Percentiles rank a stretch among this genome's conserved stretches.
These are phyloP conservation scores for Frieseomelitta varia DNA, from an alignment of 1,140 invertebrate species.

Conservation along the genomic window DNA sequence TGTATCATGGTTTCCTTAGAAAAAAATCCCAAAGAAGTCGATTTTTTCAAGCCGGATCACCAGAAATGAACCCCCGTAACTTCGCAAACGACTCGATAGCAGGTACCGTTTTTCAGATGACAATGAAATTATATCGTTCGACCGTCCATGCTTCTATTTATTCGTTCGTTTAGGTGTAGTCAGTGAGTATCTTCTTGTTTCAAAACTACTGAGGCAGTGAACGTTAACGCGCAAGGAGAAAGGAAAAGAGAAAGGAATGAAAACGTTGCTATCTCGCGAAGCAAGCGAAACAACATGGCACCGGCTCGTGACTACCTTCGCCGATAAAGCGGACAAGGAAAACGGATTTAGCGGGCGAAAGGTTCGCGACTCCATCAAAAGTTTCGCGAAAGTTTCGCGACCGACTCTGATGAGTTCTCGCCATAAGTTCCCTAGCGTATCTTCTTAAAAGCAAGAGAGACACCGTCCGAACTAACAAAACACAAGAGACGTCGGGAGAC, in stretches of 20 bases:
- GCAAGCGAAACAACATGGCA: not conserved
- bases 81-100: too few species aligned
- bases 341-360: constrained; percentile 43
- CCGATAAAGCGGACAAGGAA: constrained; percentile 18
- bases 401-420: constrained; percentile 50
- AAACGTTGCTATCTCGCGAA: not conserved
- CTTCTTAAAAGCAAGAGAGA: constrained; percentile 33
- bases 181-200: too few species aligned
- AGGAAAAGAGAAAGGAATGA: not conserved
- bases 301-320: too few species aligned
- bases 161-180: too few species aligned
- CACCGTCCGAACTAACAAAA: constrained; percentile 47
- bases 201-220: too few species aligned
- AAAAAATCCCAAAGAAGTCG: too few species aligned
- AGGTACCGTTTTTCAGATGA: too few species aligned
- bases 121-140: too few species aligned
- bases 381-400: constrained; percentile 49
- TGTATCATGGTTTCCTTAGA: too few species aligned
- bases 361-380: constrained; percentile 56
- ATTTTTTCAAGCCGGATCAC: too few species aligned
- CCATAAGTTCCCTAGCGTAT: constrained; percentile 26
- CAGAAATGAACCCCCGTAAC: too few species aligned
- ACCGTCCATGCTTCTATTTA: too few species aligned
- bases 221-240: not conserved
- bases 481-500: not conserved